Percentiles rank a stretch among this genome's conserved stretches.
These are phyloP conservation scores for Gadopsis bispinosus DNA, from an alignment of 2,797 vertebrate species.

Conservation along the genomic window DNA sequence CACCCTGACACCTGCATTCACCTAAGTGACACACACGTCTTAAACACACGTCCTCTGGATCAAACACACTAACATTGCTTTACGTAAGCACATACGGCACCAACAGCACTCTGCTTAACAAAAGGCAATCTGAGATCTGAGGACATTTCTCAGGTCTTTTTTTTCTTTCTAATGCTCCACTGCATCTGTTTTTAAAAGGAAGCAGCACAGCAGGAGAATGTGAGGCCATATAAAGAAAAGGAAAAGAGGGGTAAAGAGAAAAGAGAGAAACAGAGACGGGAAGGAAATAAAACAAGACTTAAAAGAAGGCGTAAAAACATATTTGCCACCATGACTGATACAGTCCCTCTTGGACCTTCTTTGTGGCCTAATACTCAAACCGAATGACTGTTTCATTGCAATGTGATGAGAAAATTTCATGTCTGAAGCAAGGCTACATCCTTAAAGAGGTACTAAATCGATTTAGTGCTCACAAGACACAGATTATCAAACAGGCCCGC, in stretches of 20 bases:
- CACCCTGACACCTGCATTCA: conserved; percentile 77
- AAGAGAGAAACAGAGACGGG: neutral
- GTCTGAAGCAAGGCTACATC: conserved; percentile 1
- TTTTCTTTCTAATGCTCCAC: conserved; percentile 15
- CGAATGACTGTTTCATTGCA: neutral
- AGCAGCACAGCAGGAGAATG: conserved; percentile 6
- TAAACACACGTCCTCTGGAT: conserved; percentile 55
- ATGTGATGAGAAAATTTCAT: neutral
- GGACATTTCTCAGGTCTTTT: conserved; percentile 32
- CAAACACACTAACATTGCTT: conserved; percentile 23
- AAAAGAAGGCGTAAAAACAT: neutral
- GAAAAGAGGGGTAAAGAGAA: neutral
- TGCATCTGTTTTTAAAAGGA: conserved; percentile 12
- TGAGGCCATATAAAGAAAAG: neutral
- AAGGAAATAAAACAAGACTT: neutral
- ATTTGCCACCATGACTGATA: neutral
- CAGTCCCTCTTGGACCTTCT: neutral
- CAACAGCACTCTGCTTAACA: conserved; percentile 43
- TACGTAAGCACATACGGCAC: neutral
- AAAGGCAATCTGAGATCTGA: conserved; percentile 52
- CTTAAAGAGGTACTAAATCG: neutral
- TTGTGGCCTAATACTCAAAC: neutral
- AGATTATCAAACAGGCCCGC: neutral
- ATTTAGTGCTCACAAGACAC: neutral
- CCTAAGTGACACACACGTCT: conserved; percentile 63